Evolutionary conservation across 2,797 vertebrate species (phyloP), one percentile per base, ranked within the genome.

Genomic region (Microtus californicus): DNA sequence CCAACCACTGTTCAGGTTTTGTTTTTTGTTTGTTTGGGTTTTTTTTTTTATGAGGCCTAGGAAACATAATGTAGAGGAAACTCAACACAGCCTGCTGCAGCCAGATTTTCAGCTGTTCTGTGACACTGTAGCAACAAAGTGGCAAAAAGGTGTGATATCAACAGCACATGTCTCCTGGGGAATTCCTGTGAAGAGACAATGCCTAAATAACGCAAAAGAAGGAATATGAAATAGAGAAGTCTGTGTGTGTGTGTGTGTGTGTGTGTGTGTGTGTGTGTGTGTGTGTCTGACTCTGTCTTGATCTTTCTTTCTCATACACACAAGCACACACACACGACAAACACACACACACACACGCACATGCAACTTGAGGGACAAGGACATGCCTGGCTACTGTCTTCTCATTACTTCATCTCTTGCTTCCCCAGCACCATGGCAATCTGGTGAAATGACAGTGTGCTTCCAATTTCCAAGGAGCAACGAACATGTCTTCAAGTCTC

Each of bases 41-140:
- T 23, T 23, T 23, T 27, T 82, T 92, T 90, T 81, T 73, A 92
- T 88, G 48, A 73, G 34, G 4, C 34, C 54, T 91, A 82, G 34
- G 43, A 94, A 71, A 91, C 1, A 89, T 34, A 87, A 71, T 78
- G 79, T 90, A 94, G 63, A 95, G 61, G 31, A 73, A 95, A 90
- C 78, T 79, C 78, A 69, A 94, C 93, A 88, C 0, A 0, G 21
- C 63, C 65, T 83, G 78, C 71, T 93, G 10, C 0, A 3, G 95
- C 91, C 95, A 91, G 93, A 95, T 93, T 96, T 90, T 93, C 87
- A 91, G 93, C 77, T 91, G 17, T 90, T 93, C 59, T 71, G 37
- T 95, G 77, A 90, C 94, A 93, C 90, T 90, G 69, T 45, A 90
- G 89, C 31, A 91, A 27, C 77, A 93, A 94, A 96, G 63, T 82